Evolutionary conservation across 2,888 invertebrate species (phyloP).

Genomic region (Sturmia bella): DNA sequence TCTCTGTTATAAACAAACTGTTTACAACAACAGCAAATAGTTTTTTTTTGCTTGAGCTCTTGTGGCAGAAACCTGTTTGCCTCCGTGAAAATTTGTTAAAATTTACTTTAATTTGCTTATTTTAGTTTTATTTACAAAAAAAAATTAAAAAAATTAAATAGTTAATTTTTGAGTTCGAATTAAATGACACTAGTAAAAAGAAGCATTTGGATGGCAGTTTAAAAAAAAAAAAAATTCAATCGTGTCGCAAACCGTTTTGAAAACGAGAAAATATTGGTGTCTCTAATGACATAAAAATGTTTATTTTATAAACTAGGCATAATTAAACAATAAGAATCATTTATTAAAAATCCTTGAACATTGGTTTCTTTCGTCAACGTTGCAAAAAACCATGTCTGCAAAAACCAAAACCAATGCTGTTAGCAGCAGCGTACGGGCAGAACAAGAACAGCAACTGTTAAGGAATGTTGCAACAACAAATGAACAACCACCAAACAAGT

Average conservation of each 20-base stretch:
- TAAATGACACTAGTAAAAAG: too few relatives aligned
- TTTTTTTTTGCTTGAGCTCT: neutral
- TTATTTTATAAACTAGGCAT: too few relatives aligned
- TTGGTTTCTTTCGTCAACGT: neutral
- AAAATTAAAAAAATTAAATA: too few relatives aligned
- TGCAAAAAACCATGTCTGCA: conserved; percentile 19
- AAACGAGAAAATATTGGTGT: too few relatives aligned
- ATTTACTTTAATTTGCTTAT: too few relatives aligned
- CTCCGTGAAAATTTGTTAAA: too few relatives aligned
- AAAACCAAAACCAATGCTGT: neutral
- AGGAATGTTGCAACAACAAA: conserved; percentile 50
- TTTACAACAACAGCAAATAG: conserved; percentile 8
- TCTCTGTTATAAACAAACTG: conserved; percentile 57
- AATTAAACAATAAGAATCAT: neutral
- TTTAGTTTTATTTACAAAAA: too few relatives aligned
- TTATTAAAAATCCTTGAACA: neutral
- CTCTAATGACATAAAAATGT: too few relatives aligned
- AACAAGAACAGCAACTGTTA: conserved; percentile 36
- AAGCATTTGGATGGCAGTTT: too few relatives aligned
- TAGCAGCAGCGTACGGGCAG: neutral
- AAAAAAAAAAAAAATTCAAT: too few relatives aligned
- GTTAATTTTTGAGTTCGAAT: too few relatives aligned
- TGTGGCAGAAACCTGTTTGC: neutral
- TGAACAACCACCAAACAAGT: conserved; percentile 60
- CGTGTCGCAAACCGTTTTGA: too few relatives aligned